Conservation (phyloP, 35 echinoderm and acorn worm genomes). For the Eucidaris tribuloides region DNA sequence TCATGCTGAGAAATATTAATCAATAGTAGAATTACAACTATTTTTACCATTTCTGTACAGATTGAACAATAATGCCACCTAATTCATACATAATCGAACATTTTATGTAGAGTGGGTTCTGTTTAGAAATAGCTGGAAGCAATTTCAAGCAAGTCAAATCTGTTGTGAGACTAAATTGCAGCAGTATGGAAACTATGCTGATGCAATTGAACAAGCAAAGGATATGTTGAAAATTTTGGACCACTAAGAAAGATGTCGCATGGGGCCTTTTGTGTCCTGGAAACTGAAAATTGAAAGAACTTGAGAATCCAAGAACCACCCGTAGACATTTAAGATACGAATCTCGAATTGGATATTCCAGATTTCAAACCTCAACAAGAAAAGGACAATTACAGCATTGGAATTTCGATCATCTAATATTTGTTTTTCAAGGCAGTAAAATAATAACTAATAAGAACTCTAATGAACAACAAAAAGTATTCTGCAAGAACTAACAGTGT, state of each 20-base stretch:
- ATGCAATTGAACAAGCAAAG: slow-evolving; percentile 29
- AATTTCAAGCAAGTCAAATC: neutral
- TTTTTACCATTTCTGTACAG: slow-evolving; percentile 21
- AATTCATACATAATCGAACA: slow-evolving; percentile 6
- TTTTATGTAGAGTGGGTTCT: slow-evolving; percentile 20
- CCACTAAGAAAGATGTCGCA: slow-evolving; percentile 34
- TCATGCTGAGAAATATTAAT: slow-evolving; percentile 40
- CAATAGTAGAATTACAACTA: slow-evolving; percentile 33
- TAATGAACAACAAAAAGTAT: slow-evolving; percentile 29
- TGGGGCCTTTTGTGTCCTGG: slow-evolving; percentile 38
- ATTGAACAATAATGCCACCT: slow-evolving; percentile 32
- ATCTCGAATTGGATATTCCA: neutral
- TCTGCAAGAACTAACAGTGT: slow-evolving; percentile 21
- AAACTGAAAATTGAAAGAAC: slow-evolving; percentile 1
- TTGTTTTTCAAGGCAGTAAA: neutral
- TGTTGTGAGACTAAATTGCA: slow-evolving; percentile 31
- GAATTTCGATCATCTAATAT: neutral
- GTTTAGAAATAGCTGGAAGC: slow-evolving; percentile 1
- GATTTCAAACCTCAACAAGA: neutral
- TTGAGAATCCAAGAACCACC: neutral
- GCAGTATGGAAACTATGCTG: slow-evolving; percentile 3
- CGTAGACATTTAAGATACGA: neutral
- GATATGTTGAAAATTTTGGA: slow-evolving; percentile 8
- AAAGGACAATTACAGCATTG: neutral
- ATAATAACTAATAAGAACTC: neutral